Evolutionary conservation across 2,888 invertebrate genomes (phyloP).

Genomic region (Heliconius ismenius): DNA sequence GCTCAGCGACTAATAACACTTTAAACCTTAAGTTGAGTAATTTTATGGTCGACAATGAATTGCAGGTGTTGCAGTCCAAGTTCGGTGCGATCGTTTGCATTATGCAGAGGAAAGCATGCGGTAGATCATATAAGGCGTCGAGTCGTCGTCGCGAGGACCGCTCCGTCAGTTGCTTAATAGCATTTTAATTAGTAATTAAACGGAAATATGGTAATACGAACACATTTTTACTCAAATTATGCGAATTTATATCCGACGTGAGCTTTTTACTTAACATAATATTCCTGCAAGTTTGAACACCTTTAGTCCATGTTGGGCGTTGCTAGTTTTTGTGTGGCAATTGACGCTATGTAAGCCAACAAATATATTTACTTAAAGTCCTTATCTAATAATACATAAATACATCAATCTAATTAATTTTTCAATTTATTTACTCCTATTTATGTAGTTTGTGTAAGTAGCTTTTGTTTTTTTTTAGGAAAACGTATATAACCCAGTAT

Average conservation of each 20-base stretch:
- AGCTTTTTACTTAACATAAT: background rate
- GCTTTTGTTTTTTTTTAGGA: too few relatives aligned
- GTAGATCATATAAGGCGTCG: slow-evolving; percentile 37
- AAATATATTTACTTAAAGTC: background rate
- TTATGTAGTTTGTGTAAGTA: too few relatives aligned
- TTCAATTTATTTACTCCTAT: too few relatives aligned
- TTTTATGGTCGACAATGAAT: slow-evolving; percentile 11
- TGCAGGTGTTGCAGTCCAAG: background rate
- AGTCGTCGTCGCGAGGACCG: slow-evolving; percentile 21
- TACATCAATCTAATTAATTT: too few relatives aligned
- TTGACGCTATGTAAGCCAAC: background rate
- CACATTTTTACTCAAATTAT: slow-evolving; percentile 30
- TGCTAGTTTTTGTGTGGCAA: slow-evolving; percentile 10
- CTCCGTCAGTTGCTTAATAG: slow-evolving; percentile 37
- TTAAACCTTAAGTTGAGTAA: background rate
- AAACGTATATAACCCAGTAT: too few relatives aligned
- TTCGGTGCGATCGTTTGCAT: slow-evolving; percentile 24
- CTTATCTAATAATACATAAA: background rate
- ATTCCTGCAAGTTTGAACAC: slow-evolving; percentile 13
- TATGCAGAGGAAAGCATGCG: slow-evolving; percentile 27
- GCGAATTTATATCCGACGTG: background rate
- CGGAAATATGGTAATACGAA: slow-evolving; percentile 35
- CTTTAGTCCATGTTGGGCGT: slow-evolving; percentile 1
- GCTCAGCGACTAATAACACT: background rate
- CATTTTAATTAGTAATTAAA: slow-evolving; percentile 41